Evolutionary conservation across 2,797 vertebrate species (phyloP), one percentile per base, ranked within the genome.

Genomic region (Chelon auratus): DNA sequence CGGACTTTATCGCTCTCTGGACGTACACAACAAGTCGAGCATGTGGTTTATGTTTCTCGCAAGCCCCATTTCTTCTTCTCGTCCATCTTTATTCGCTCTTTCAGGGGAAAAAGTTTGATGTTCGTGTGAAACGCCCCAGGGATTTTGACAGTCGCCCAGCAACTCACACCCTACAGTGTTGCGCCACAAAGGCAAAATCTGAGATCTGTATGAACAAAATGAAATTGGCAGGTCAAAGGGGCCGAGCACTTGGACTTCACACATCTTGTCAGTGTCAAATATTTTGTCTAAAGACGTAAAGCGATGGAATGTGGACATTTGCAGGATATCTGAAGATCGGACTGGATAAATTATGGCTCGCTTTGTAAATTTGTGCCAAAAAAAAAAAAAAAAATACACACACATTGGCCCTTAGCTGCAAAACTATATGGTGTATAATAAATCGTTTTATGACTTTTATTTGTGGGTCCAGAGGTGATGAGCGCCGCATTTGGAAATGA

Each of bases 31-130:
- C 57, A 68, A 78, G 78, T 84, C 13, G 30, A 81, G 74, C 85
- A 93, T 90, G 80, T 91, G 91, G 85, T 90, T 93, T 72, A 62
- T 70, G 73, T 90, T 90, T 87, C 81, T 80, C 66, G 51, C 80
- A 62, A 80, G 56, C 24, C 62, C 64, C 62, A 83, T 55, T 37
- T 62, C 43, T 17, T 48, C 45, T 18, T 33, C 52, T 68, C 13
- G 7, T 51, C 78, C 42, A 56, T 76, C 73, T 79, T 78, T 67
- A 63, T 74, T 77, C 33, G 47, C 15, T 48, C 30, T 72, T 81
- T 88, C 37, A 50, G 67, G 67, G 24, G 68, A 67, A 81, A 73
- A 86, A 60, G 39, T 22, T 57, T 47, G 17, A 42, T 50, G 50
- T 85, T 84, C 63, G 59, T 37, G 26, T 58, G 37, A 87, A 83